Evolutionary conservation across 2,797 vertebrate species (phyloP), one percentile per base, ranked within the genome.

Genomic region (Falco peregrinus): DNA sequence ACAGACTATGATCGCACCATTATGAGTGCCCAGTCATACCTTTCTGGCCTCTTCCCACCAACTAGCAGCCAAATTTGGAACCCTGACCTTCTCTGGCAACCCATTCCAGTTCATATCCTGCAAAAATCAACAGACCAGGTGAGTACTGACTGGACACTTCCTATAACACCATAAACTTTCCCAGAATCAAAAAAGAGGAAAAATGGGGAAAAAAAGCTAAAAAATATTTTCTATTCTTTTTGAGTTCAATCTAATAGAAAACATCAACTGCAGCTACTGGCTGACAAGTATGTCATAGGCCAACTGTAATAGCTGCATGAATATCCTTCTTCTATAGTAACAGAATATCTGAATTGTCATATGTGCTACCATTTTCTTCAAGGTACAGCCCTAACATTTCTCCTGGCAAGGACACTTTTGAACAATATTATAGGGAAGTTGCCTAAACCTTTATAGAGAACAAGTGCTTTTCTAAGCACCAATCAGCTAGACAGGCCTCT

Each of bases 1-100:
- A 98, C 98, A 47, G 98, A 98, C 29, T 48, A 97, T 9, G 98
- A 98, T 84, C 97, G 98, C 76, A 98, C 98, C 33, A 96, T 98
- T 90, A 98, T 98, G 98, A 98, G 98, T 33, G 98, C 97, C 16
- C 97, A 98, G 93, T 93, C 97, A 31, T 98, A 97, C 67, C 98
- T 98, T 31, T 98, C 98, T 68, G 98, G 97, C 50, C 95, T 98
- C 35, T 98, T 98, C 88, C 98, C 97, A 67, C 98, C 98, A 24
- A 68, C 78, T 11, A 95, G 92, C 31, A 85, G 64, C 35, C 96
- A 98, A 85, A 50, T 98, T 73, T 98, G 98, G 98, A 98, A 98
- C 29, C 96, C 98, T 57, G 74, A 79, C 8, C 96, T 98, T 5
- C 95, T 51, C 63, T 98, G 98, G 98, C 98, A 98, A 89, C 98